Evolutionary conservation across 1,140 invertebrate species (phyloP).

Genomic region (Triops longicaudatus): DNA sequence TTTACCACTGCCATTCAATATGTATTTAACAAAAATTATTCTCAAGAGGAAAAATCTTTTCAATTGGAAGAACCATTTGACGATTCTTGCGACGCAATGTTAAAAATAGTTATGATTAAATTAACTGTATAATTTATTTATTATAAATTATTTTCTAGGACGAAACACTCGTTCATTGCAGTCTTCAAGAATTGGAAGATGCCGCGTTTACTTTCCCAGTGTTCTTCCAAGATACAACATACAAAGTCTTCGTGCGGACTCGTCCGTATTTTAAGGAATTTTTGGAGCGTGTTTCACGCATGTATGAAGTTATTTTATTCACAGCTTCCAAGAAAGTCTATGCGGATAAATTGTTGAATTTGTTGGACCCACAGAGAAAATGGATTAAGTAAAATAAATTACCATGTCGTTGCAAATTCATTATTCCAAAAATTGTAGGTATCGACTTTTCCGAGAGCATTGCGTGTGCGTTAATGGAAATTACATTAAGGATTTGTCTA

Average conservation of each 20-base stretch:
- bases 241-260: slow-evolving; percentile 84
- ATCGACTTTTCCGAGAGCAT: slow-evolving; percentile 85
- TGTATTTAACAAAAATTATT: too few relatives aligned
- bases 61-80: too few relatives aligned
- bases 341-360: slow-evolving; percentile 86
- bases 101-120: too few relatives aligned
- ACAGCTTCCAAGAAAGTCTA: slow-evolving; percentile 94
- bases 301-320: slow-evolving; percentile 93
- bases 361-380: slow-evolving; percentile 78
- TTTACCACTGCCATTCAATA: too few relatives aligned
- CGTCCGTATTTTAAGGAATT: slow-evolving; percentile 87
- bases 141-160: slow-evolving; percentile 53
- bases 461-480: slow-evolving; percentile 92
- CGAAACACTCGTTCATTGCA: slow-evolving; percentile 93
- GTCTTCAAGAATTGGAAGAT: slow-evolving; percentile 80
- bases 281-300: slow-evolving; percentile 74
- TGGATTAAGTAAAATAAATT: slow-evolving; percentile 67
- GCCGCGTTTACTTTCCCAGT: slow-evolving; percentile 91
- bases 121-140: slow-evolving; percentile 10
- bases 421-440: slow-evolving; percentile 40
- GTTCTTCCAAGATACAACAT: slow-evolving; percentile 80
- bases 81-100: too few relatives aligned
- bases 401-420: background rate
- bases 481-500: slow-evolving; percentile 92
- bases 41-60: too few relatives aligned